Conservation (phyloP, 2,113 vertebrate genomes). For the Gnathonemus longibarbis region DNA sequence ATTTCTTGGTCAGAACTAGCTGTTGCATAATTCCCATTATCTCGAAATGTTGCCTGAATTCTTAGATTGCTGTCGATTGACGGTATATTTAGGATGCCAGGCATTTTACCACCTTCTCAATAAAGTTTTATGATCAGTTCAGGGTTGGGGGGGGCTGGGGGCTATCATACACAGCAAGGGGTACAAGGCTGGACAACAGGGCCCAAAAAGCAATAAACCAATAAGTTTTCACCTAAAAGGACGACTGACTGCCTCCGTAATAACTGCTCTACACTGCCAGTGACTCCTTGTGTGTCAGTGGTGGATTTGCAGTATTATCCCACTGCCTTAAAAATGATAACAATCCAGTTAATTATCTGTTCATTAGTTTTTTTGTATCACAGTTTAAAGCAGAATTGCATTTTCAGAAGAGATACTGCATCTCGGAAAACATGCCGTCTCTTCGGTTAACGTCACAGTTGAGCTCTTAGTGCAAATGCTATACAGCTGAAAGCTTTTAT, state of each 20-base stretch:
- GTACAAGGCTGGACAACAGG: not conserved
- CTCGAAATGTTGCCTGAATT: not conserved
- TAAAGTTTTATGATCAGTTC: not conserved
- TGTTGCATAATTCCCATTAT: not conserved
- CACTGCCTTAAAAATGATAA: not conserved
- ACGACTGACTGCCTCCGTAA: not conserved
- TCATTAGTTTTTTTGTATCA: not conserved
- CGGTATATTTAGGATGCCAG: not conserved
- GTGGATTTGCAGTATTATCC: not conserved
- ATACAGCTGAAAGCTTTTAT: not conserved
- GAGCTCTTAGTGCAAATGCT: not conserved
- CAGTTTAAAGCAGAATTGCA: not conserved
- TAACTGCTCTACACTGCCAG: not conserved
- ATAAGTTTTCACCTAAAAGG: not conserved
- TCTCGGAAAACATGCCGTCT: not conserved
- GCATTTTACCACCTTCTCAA: not conserved
- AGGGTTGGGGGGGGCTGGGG: not conserved
- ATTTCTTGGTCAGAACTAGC: no score
- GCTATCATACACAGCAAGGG: not conserved
- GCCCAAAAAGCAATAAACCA: not conserved
- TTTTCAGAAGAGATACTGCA: not conserved
- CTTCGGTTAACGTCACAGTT: not conserved
- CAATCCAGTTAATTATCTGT: not conserved
- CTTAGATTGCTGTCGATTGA: not conserved
- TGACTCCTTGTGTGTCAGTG: not conserved